A percentile compares a stretch with the other conserved stretches of the same genome.
These are phyloP conservation scores for Magallana ariakensis DNA, from an alignment of 1,140 invertebrate genomes.

Conservation along the genomic window DNA sequence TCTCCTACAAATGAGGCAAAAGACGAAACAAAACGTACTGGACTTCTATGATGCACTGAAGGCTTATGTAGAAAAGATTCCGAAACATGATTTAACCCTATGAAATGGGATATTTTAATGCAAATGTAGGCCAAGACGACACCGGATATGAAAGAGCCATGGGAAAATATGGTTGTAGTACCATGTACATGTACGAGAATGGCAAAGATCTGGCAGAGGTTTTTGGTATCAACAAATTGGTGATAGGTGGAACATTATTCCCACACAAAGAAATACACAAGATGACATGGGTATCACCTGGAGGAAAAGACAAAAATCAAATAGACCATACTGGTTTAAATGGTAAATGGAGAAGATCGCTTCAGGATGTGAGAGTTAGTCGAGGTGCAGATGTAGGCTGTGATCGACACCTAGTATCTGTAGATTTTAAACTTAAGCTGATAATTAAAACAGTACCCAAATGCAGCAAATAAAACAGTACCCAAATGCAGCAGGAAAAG, in stretches of 20 bases:
- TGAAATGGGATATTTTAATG: too few relatives aligned
- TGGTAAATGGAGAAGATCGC: conserved; percentile 47
- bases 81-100: too few relatives aligned
- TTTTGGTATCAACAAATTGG: conserved; percentile 53
- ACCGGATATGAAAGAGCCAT: background rate
- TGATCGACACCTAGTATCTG: conserved; percentile 58
- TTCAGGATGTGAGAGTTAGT: conserved; percentile 54
- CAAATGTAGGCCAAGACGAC: background rate
- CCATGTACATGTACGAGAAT: too few relatives aligned
- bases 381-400: too few relatives aligned
- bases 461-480: conserved; percentile 10
- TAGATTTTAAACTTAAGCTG: conserved; percentile 54
- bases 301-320: conserved; percentile 49
- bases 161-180: background rate
- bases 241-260: conserved; percentile 61
- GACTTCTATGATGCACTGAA: too few relatives aligned
- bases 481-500: conserved; percentile 13
- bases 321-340: conserved; percentile 55
- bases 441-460: conserved; percentile 34
- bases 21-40: too few relatives aligned
- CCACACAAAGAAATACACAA: conserved; percentile 64
- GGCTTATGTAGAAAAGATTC: too few relatives aligned
- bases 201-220: too few relatives aligned
- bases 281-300: conserved; percentile 60
- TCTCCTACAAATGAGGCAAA: too few relatives aligned